Evolutionary conservation across 2,797 vertebrate species (phyloP).

Genomic region (Trichosurus vulpecula): DNA sequence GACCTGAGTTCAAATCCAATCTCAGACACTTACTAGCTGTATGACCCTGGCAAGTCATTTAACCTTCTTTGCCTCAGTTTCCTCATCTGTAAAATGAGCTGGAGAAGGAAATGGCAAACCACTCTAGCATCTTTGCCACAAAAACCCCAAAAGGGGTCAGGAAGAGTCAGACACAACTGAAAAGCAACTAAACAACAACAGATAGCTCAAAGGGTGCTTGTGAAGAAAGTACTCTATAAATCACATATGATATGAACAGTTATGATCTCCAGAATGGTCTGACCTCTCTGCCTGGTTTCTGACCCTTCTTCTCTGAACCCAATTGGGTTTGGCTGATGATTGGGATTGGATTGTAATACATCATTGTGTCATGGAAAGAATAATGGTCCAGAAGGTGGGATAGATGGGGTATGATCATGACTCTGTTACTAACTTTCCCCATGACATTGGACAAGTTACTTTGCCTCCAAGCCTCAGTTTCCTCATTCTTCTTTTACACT

Average conservation of each 20-base stretch:
- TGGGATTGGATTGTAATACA: neutral
- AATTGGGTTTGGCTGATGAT: neutral
- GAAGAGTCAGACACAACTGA: neutral
- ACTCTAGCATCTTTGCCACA: neutral
- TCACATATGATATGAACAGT: neutral
- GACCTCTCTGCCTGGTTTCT: neutral
- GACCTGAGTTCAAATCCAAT: neutral
- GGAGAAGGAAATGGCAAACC: neutral
- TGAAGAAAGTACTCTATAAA: neutral
- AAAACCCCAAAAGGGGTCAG: neutral
- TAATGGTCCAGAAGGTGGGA: neutral
- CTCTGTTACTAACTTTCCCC: neutral
- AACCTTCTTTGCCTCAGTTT: neutral
- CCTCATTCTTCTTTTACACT: neutral
- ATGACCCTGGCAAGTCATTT: neutral
- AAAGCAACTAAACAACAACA: neutral
- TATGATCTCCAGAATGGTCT: neutral
- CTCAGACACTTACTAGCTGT: neutral
- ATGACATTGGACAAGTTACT: neutral
- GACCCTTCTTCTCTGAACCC: neutral
- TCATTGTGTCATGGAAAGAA: neutral
- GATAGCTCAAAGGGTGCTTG: neutral
- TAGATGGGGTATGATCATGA: neutral
- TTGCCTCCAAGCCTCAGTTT: neutral
- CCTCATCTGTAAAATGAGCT: neutral